Conservation (phyloP, 1,140 invertebrate genomes). For the Drosophila pectinifera region DNA sequence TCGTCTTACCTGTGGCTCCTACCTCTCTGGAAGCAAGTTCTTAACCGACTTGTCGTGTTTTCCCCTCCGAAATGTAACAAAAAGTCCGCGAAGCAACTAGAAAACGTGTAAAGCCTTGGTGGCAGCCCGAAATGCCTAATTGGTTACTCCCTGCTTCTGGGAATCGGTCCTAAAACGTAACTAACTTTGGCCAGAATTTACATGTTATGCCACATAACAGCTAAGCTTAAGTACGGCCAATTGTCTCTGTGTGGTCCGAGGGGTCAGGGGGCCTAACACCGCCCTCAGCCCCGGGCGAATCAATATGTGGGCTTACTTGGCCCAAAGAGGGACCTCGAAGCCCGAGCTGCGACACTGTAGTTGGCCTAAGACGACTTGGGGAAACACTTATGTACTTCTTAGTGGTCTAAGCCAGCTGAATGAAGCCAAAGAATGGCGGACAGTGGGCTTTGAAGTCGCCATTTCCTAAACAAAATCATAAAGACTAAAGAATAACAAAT, state of each 20-base stretch:
- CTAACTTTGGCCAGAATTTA: slow-evolving; percentile 64
- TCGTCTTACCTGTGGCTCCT: slow-evolving; percentile 1
- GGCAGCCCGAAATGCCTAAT: slow-evolving; percentile 42
- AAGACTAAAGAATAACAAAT: not conserved
- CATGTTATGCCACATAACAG: slow-evolving; percentile 68
- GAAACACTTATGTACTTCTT: slow-evolving; percentile 38
- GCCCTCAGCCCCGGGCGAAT: slow-evolving; percentile 22
- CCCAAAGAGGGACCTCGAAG: slow-evolving; percentile 10
- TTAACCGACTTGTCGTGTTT: slow-evolving; percentile 59
- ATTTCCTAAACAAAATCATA: too few species aligned
- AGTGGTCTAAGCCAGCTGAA: slow-evolving; percentile 17
- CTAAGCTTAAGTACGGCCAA: slow-evolving; percentile 4
- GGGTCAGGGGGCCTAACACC: slow-evolving; percentile 39
- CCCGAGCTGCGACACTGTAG: slow-evolving; percentile 9
- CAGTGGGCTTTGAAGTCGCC: not conserved
- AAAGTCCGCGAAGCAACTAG: slow-evolving; percentile 33
- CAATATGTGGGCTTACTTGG: slow-evolving; percentile 34
- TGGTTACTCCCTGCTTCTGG: slow-evolving; percentile 46
- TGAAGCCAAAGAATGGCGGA: slow-evolving; percentile 29
- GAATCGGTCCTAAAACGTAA: slow-evolving; percentile 56
- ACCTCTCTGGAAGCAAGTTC: slow-evolving; percentile 55
- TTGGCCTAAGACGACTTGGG: slow-evolving; percentile 46
- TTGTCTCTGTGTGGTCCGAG: slow-evolving; percentile 55
- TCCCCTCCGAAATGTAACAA: slow-evolving; percentile 36
- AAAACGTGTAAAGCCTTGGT: slow-evolving; percentile 45